Conservation (phyloP, 2,797 vertebrate genomes). For the Schizopygopsis pylzovi region DNA sequence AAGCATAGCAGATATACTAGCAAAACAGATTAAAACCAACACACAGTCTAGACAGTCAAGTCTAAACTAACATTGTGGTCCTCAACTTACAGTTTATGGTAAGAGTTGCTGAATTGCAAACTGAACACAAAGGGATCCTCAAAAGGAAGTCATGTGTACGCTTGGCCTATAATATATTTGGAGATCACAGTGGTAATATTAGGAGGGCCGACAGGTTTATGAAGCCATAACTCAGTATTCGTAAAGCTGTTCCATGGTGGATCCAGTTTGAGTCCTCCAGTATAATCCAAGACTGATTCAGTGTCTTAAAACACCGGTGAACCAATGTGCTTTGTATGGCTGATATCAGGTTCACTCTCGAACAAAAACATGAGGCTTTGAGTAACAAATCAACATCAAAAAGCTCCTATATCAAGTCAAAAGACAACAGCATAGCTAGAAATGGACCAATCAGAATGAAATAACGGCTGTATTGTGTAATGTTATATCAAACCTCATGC, state of each 20-base stretch:
- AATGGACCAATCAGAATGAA: conserved; percentile 3
- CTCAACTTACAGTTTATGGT: conserved; percentile 39
- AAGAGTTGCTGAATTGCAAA: conserved; percentile 10
- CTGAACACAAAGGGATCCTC: conserved; percentile 11
- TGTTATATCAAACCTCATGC: conserved; percentile 35
- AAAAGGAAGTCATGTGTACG: background rate
- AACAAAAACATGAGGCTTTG: conserved; percentile 63
- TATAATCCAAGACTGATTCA: conserved; percentile 35
- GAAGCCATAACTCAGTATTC: conserved; percentile 74
- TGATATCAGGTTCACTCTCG: conserved; percentile 62
- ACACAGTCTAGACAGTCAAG: conserved; percentile 55
- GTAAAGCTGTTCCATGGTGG: conserved; percentile 77
- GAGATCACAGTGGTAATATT: conserved; percentile 69
- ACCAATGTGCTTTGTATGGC: conserved; percentile 47
- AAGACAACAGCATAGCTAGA: background rate
- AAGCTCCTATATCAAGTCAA: conserved; percentile 23
- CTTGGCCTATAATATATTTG: conserved; percentile 38
- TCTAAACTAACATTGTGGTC: conserved; percentile 36
- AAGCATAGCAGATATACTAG: conserved; percentile 10
- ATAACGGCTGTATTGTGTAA: conserved; percentile 33
- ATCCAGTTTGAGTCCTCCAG: conserved; percentile 60
- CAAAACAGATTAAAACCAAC: conserved; percentile 46
- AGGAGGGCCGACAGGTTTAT: conserved; percentile 74
- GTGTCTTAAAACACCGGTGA: conserved; percentile 20
- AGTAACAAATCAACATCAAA: conserved; percentile 30